Evolutionary conservation across 2,113 vertebrate genomes (phyloP).

Genomic region (Planiliza haematocheilus): DNA sequence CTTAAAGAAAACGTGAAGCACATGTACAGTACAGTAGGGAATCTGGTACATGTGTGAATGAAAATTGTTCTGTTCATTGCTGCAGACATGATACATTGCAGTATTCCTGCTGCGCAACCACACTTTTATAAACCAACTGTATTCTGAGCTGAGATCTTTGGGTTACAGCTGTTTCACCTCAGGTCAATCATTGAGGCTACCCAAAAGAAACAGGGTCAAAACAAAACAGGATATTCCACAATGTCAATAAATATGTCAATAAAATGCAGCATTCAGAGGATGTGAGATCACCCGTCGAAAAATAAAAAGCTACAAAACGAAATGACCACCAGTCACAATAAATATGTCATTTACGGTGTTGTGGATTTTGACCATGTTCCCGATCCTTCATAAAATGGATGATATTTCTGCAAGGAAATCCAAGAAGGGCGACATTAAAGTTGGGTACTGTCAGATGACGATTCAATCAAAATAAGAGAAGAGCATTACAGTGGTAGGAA

Average conservation of each 20-base stretch:
- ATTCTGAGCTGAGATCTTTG: conserved; percentile 36
- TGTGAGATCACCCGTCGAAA: conserved; percentile 55
- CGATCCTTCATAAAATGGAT: conserved; percentile 42
- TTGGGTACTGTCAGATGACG: conserved; percentile 4
- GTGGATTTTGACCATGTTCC: conserved; percentile 38
- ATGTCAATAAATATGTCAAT: conserved; percentile 56
- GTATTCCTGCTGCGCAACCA: conserved; percentile 58
- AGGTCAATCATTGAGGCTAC: conserved; percentile 18
- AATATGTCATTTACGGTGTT: conserved; percentile 52
- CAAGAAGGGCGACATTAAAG: not conserved
- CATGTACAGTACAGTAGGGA: conserved; percentile 75
- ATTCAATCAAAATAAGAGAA: not conserved
- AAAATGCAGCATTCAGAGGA: conserved; percentile 55
- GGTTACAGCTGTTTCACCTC: conserved; percentile 57
- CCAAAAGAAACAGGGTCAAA: conserved; percentile 16
- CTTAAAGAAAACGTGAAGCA: conserved; percentile 79
- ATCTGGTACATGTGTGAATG: conserved; percentile 74
- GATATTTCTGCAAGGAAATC: conserved; percentile 36
- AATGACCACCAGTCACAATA: conserved; percentile 47
- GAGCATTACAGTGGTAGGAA: not conserved
- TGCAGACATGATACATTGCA: conserved; percentile 71
- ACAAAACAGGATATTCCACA: conserved; percentile 54
- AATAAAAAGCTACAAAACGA: conserved; percentile 45
- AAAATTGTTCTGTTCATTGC: conserved; percentile 68
- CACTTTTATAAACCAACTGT: conserved; percentile 43